Base-by-base conservation (phyloP, 1,140 invertebrate genomes). In the Diorhabda carinulata region DNA sequence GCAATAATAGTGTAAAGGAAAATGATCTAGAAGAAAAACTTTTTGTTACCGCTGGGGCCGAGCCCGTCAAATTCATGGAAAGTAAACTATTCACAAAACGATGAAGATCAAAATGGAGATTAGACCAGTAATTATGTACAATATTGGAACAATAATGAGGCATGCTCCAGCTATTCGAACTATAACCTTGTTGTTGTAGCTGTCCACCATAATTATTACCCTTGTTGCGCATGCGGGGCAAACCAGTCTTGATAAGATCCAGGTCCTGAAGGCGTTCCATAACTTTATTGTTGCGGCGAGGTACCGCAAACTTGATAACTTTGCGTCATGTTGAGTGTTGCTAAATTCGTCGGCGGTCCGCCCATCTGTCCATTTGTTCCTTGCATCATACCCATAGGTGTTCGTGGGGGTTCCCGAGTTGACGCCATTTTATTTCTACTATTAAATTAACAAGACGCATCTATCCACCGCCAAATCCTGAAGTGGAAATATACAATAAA, bases 391-490 rank as follows among this genome's bases (percentile, higher is more conserved):
- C 84, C 83, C 78, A 89, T 87, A 64, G 87, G 87, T 57, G 86
- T 86, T 73, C 90, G 89, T 71, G 91, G 89, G 41, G 90, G 89
- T 41, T 91, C 91, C 92, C 93, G 94, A 75, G 92, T 90, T 73
- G 86, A 87, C 62, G 82, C 78, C 64, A 77, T 79, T 64, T 82
- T 81, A 73, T 80, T 76, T 67, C 88, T 86, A 85, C 92, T 89
- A 78, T 91, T 92, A 63, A 83, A 86, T 2, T 85, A 87, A 71
- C 88, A 90, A 89, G 74, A 95, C 95, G 78, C 96, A 95, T 83
- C 93, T 87, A 81, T 97, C 94, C 77, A 98, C 95, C 41, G 93
- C 91, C 72, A 86, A 98, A 98, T 81, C 96, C 94, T 96, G 78
- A 25, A 82, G 71, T 66, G 65, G 60, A 72, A 64, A 63, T 45